Percentiles rank a stretch among this genome's conserved stretches.
These are phyloP conservation scores for Mus caroli DNA, from an alignment of 2,797 vertebrate species.

Conservation along the genomic window DNA sequence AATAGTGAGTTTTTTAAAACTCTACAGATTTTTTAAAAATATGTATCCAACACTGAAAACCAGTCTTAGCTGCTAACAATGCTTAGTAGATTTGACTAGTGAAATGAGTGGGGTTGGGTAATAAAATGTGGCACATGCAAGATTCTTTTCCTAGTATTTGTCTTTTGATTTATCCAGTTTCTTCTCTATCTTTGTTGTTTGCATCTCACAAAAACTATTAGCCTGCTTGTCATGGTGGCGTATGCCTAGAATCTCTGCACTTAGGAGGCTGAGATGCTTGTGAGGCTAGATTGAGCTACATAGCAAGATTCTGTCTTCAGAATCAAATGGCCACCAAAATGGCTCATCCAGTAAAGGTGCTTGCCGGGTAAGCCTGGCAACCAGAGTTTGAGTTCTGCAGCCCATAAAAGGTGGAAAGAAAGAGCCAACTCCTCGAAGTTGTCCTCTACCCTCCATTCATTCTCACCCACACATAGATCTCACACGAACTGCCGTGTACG, in stretches of 20 bases:
- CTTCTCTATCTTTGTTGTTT: slow-evolving; percentile 25
- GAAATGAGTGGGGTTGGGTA: neutral
- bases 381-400: neutral
- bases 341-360: neutral
- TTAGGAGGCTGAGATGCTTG: neutral
- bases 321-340: neutral
- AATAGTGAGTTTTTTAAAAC: slow-evolving; percentile 5
- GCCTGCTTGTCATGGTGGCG: neutral
- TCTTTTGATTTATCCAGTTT: neutral
- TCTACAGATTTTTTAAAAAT: slow-evolving; percentile 18
- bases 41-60: slow-evolving; percentile 23
- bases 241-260: neutral
- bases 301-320: neutral
- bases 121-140: neutral
- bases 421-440: neutral
- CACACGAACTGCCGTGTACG: neutral
- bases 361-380: neutral
- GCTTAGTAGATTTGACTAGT: slow-evolving; percentile 19
- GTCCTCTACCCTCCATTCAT: neutral
- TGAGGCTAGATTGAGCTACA: neutral
- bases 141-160: neutral
- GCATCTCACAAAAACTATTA: neutral
- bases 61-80: neutral
- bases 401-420: neutral
- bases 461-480: neutral